phyloP scores from a whole-genome alignment of 1,140 invertebrate genomes.

The Magallana gigas region DNA sequence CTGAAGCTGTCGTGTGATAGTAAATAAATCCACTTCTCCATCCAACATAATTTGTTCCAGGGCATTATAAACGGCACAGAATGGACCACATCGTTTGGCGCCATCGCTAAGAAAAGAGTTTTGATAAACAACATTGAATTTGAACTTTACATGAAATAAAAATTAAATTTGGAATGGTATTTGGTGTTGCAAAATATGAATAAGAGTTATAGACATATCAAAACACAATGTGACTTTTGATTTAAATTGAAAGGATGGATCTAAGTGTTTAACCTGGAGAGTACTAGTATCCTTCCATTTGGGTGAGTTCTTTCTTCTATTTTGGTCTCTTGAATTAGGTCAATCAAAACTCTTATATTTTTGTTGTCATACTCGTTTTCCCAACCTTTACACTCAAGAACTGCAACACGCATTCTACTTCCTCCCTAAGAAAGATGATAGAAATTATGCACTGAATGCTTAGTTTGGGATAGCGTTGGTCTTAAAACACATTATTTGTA shows the following conservation, averaged over 20 bases:
- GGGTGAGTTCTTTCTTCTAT: neutral
- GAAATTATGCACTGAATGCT: too few species aligned
- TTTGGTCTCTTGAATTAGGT: neutral
- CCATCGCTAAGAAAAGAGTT: constrained; percentile 21
- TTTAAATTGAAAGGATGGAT: too few species aligned
- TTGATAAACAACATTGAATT: too few species aligned
- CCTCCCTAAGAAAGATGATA: neutral
- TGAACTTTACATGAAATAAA: too few species aligned
- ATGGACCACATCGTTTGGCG: constrained; percentile 37
- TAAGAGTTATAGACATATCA: too few species aligned
- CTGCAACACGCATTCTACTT: neutral
- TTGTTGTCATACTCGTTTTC: neutral
- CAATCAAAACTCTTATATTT: neutral
- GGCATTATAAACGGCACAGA: constrained; percentile 39
- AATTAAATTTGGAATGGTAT: too few species aligned
- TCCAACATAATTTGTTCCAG: constrained; percentile 40
- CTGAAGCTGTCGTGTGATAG: constrained; percentile 33
- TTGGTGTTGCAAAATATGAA: too few species aligned
- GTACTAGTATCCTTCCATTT: neutral
- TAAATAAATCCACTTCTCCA: constrained; percentile 46
- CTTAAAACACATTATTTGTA: too few species aligned
- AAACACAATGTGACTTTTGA: too few species aligned
- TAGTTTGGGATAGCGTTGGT: too few species aligned
- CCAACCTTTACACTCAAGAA: neutral
- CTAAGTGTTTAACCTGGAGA: neutral